Evolutionary conservation across 2,888 invertebrate species (phyloP).

Genomic region (Aplocera efformata): DNA sequence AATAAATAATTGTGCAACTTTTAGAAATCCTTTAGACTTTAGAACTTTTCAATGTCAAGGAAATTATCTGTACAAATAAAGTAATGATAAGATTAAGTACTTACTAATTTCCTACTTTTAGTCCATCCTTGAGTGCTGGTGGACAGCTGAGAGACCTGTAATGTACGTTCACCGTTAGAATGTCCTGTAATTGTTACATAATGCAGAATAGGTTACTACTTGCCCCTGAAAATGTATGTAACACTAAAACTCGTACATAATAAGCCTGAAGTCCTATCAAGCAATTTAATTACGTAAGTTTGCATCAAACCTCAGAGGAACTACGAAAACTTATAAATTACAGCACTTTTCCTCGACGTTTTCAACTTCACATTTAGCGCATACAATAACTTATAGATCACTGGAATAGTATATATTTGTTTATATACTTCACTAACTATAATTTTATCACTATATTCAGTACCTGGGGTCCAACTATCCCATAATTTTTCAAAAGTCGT

Average conservation of each 20-base stretch:
- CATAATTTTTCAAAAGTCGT: constrained; percentile 88
- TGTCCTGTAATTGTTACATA: constrained; percentile 69
- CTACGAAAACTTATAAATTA: constrained; percentile 49
- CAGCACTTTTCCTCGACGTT: constrained; percentile 46
- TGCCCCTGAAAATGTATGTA: constrained; percentile 39
- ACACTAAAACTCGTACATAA: constrained; percentile 5
- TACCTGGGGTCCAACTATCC: constrained; percentile 87
- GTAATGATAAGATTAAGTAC: constrained; percentile 42
- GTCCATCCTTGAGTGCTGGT: constrained; percentile 88
- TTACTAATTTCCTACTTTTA: constrained; percentile 88
- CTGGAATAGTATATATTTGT: constrained; percentile 33
- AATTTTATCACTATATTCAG: constrained; percentile 41
- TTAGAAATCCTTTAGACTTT: background rate
- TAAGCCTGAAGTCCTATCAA: constrained; percentile 22
- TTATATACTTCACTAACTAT: constrained; percentile 30
- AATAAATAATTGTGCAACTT: constrained; percentile 2
- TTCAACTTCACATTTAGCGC: constrained; percentile 38
- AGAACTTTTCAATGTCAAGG: constrained; percentile 13
- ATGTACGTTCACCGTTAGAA: constrained; percentile 63
- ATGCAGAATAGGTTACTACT: constrained; percentile 74
- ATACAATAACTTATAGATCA: constrained; percentile 42
- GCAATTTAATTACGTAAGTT: constrained; percentile 35
- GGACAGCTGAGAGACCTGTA: constrained; percentile 88
- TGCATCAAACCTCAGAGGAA: constrained; percentile 31
- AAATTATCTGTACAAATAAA: background rate